Base-by-base conservation (phyloP, 2,113 vertebrate species). In the Macrotis lagotis region DNA sequence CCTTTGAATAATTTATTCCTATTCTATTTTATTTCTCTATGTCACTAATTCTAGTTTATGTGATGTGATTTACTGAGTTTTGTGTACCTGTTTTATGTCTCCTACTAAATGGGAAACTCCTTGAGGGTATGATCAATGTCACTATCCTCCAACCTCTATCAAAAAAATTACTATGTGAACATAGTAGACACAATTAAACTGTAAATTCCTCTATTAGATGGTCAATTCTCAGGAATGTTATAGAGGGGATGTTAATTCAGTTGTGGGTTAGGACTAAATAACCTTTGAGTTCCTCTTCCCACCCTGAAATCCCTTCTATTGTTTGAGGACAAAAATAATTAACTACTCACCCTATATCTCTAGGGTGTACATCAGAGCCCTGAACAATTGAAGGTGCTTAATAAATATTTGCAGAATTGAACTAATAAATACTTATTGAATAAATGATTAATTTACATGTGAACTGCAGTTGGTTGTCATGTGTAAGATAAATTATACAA, bases 401-500 rank as follows among this genome's bases (percentile, higher is more conserved):
- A 25, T 90, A 59, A 94, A 55, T 37, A 7, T 9, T 3, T 94
- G 25, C 31, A 50, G 89, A 89, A 44, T 89, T 74, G 31, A 53
- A 66, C 7, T 25, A 89, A 91, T 50, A 24, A 53, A 49, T 94
- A 74, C 26, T 92, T 50, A 10, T 37, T 50, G 8, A 90, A 91
- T 51, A 74, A 44, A 19, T 88, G 48, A 88, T 12, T 14, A 90
- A 0, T 91, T 92, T n/a, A 48, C 7, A 5, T 11, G 50, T 48
- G 93, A 94, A 55, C 25, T 88, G 22, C 11, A 94, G 0, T 92
- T 83, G 11, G n/a, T 83, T 93, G 50, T 22, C 52, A 9, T n/a
- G 25, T 26, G 8, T 25, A 74, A 48, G n/a, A 91, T 59, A 47
- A 95, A 91, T 92, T 91, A 28, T 53, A 37, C 88, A 95, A 16